These are phyloP conservation scores for Dendrocincla fuliginosa DNA, from an alignment of 2,797 vertebrate species.

Conservation along the genomic window DNA sequence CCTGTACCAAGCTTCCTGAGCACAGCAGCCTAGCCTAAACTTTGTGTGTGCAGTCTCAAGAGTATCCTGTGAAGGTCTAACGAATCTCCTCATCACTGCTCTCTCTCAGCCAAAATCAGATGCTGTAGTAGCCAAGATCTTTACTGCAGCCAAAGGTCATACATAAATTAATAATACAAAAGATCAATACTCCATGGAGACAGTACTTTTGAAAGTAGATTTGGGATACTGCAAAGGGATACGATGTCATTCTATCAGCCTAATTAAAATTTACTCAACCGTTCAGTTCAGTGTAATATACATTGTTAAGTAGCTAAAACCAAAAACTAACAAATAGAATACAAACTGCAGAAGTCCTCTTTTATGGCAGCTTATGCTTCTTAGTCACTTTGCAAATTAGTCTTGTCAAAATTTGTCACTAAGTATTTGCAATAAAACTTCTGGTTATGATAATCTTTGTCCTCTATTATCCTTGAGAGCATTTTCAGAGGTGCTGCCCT, in stretches of 20 bases:
- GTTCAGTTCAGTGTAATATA: slow-evolving; percentile 16
- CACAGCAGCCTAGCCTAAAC: neutral
- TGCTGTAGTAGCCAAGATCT: neutral
- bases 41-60: neutral
- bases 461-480: slow-evolving; percentile 3
- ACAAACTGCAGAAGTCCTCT: neutral
- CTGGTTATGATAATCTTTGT: slow-evolving; percentile 40
- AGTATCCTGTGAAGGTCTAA: neutral
- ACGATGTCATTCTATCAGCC: neutral
- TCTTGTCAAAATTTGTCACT: neutral
- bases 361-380: neutral
- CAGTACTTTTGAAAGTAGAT: neutral
- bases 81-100: neutral
- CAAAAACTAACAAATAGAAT: neutral
- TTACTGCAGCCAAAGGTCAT: neutral
- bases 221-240: slow-evolving; percentile 5
- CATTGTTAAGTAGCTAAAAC: slow-evolving; percentile 13
- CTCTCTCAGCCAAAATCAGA: neutral
- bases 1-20: neutral
- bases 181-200: neutral
- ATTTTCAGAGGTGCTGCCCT: slow-evolving; percentile 30
- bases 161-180: neutral
- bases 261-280: slow-evolving; percentile 6
- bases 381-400: neutral
- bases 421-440: neutral